A percentile compares a stretch with the other conserved stretches of the same genome.
phyloP scores from a whole-genome alignment of 2,113 vertebrate genomes.

The Nicator chloris region DNA sequence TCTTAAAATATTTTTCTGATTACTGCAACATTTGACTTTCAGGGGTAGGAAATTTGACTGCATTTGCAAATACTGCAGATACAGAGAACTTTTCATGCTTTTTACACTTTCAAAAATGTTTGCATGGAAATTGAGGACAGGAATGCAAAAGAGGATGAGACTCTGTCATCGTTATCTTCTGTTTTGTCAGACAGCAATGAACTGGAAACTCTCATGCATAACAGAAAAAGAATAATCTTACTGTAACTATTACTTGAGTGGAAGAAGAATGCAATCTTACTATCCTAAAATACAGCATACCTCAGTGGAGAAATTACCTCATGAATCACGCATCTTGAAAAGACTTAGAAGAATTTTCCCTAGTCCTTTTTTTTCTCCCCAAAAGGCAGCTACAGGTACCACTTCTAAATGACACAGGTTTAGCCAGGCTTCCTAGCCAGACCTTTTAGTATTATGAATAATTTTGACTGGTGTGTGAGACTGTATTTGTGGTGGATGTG shows the following conservation, averaged over 20 bases:
- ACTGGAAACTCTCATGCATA: not conserved
- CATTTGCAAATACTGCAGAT: not conserved
- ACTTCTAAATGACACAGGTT: not conserved
- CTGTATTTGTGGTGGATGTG: not conserved
- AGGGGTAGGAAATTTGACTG: not conserved
- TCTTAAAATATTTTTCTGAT: not conserved
- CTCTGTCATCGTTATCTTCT: not conserved
- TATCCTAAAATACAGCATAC: not conserved
- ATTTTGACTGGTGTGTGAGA: not conserved
- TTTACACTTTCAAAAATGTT: not conserved
- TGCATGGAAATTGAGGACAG: not conserved
- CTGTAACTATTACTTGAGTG: not conserved
- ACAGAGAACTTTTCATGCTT: not conserved
- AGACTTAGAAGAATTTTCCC: not conserved
- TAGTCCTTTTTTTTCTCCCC: not conserved
- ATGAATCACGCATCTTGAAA: not conserved
- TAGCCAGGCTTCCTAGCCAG: not conserved
- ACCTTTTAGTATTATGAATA: not conserved
- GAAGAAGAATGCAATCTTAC: not conserved
- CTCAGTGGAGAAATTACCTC: not conserved
- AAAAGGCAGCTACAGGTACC: not conserved
- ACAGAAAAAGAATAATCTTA: not conserved
- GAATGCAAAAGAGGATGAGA: not conserved
- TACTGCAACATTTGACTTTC: not conserved
- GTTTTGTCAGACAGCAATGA: not conserved